phyloP scores from a whole-genome alignment of 2,797 vertebrate genomes.

The Danio kyathit region DNA sequence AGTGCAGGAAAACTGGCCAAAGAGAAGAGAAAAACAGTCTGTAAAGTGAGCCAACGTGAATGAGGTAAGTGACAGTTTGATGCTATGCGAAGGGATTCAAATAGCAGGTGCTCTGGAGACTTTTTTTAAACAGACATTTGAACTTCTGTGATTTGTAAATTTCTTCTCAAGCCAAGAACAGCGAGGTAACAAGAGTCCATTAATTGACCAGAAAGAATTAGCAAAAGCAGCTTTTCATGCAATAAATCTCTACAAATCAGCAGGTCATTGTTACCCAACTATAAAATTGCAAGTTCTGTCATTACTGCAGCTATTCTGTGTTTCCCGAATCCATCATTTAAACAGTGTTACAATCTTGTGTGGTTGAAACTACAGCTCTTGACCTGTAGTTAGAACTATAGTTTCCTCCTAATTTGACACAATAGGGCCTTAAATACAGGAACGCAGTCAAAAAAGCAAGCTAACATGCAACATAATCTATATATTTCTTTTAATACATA shows the following conservation, averaged over 20 bases:
- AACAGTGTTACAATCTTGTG: too few species aligned
- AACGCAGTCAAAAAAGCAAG: too few species aligned
- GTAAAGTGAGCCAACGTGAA: constrained; percentile 27
- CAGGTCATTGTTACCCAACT: background rate
- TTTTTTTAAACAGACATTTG: constrained; percentile 18
- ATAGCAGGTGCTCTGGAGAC: constrained; percentile 42
- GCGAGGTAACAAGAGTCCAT: background rate
- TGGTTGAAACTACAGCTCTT: too few species aligned
- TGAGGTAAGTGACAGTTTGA: constrained; percentile 51
- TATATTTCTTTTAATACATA: too few species aligned
- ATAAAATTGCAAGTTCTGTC: too few species aligned
- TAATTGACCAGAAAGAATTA: constrained; percentile 4
- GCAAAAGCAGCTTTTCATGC: constrained; percentile 2
- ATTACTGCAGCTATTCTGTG: too few species aligned
- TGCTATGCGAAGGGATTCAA: constrained; percentile 24
- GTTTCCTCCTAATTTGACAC: too few species aligned
- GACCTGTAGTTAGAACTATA: too few species aligned
- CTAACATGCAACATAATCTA: too few species aligned
- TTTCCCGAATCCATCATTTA: too few species aligned
- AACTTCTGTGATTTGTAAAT: constrained; percentile 27
- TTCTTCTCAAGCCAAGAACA: constrained; percentile 10
- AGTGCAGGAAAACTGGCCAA: constrained; percentile 12
- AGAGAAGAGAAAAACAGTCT: constrained; percentile 23
- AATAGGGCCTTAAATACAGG: too few species aligned
- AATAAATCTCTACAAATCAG: constrained; percentile 39